Conservation (phyloP, 2,888 invertebrate species). For the Apotomis capreana region DNA sequence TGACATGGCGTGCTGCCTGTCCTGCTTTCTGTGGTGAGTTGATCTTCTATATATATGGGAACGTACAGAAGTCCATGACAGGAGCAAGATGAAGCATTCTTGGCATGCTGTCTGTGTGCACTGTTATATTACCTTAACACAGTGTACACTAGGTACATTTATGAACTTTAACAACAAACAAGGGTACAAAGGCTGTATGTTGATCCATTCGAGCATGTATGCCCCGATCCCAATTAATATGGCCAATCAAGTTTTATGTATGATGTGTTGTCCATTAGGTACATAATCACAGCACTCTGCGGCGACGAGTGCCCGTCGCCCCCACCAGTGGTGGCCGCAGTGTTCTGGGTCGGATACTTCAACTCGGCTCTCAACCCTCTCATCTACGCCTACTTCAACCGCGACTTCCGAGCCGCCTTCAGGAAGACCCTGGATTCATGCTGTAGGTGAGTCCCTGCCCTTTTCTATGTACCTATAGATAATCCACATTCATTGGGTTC, state of each 20-base stretch:
- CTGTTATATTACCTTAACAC: too few relatives aligned
- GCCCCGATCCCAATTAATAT: too few relatives aligned
- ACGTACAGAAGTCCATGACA: too few relatives aligned
- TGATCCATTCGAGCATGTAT: too few relatives aligned
- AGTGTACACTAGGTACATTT: too few relatives aligned
- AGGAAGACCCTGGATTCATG: conserved; percentile 92
- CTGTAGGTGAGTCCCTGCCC: conserved; percentile 76
- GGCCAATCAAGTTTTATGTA: conserved; percentile 62
- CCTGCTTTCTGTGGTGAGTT: conserved; percentile 95
- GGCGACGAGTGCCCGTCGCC: conserved; percentile 91
- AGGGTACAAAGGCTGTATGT: too few relatives aligned
- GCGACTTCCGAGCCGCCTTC: conserved; percentile 98
- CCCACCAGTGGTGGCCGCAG: conserved; percentile 92
- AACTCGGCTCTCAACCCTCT: conserved; percentile 98
- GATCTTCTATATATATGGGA: neutral
- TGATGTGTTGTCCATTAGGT: conserved; percentile 84
- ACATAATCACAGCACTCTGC: conserved; percentile 91
- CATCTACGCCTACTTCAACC: conserved; percentile 98
- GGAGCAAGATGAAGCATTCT: too few relatives aligned
- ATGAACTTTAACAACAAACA: too few relatives aligned
- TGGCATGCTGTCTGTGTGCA: too few relatives aligned
- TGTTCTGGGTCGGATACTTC: conserved; percentile 99
- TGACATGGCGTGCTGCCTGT: conserved; percentile 98
- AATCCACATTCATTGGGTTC: neutral
- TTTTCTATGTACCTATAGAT: neutral